Evolutionary conservation across 2,888 invertebrate species (phyloP), one percentile per base, ranked within the genome.

Genomic region (Ophraella communa): DNA sequence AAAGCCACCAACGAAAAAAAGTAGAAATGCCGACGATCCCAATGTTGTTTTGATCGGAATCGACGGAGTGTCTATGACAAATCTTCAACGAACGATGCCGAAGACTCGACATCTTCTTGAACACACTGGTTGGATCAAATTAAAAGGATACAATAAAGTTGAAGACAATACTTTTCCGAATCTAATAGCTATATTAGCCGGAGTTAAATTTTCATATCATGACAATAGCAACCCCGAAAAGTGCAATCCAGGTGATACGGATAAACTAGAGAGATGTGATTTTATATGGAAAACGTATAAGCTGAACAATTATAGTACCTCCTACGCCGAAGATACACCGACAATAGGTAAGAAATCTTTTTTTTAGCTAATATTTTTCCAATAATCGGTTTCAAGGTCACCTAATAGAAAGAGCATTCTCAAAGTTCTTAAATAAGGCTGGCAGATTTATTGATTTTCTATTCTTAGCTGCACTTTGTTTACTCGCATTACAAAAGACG

Each of bases 141-240:
- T 79, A 23, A 72, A 71, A 68, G 79, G 79, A 10, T 81, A 81
- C 64, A 86, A 86, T 71, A 87, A 93, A 87, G 87, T 93, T 69
- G 94, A 89, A 2, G 95, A 95, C 76, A 96, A 96, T 76, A 95
- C 95, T 0, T 93, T 92, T 76, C 94, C 95, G 0, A 97, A 96
- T 81, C 79, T 96, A 51, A 91, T 95, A 87, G 93, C 95, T 0
- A 85, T 92, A 49, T 83, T 93, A 11, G 89, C 91, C 0, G 96
- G 95, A 0, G 85, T 86, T 67, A 78, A 81, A 59, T 64, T 66
- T 24, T 56, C 78, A 2, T 60, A 44, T 20, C 24, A 53, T 14
- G 53, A 51, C 14, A 14, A 30, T 14, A 20, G 44, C 23, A 30
- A 8, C 18, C 14, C 35, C 0, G 74, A 84, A 21, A 81, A 87